Conservation (phyloP, 1,140 invertebrate species). For the Campoletis sonorensis region DNA sequence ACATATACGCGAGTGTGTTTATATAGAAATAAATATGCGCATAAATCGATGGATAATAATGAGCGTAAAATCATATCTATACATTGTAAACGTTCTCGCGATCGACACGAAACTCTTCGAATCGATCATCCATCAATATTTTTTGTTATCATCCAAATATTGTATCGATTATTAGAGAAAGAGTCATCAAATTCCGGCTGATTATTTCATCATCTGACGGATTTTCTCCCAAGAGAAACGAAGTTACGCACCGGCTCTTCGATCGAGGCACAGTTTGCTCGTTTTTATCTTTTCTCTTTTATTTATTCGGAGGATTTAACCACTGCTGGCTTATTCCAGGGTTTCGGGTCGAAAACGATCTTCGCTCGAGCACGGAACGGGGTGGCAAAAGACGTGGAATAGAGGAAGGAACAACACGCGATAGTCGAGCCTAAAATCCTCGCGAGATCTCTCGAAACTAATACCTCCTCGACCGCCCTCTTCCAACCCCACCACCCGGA, state of each 20-base stretch:
- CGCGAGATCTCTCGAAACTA: conserved; percentile 34
- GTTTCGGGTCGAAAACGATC: not conserved
- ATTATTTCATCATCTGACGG: conserved; percentile 30
- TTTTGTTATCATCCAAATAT: conserved; percentile 24
- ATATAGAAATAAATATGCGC: not conserved
- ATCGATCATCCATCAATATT: conserved; percentile 24
- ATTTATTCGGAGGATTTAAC: not conserved
- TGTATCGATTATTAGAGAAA: conserved; percentile 30
- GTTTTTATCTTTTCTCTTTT: not conserved
- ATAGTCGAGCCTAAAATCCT: conserved; percentile 43
- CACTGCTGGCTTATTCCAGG: not conserved
- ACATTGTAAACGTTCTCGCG: not conserved
- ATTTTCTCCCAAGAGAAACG: conserved; percentile 23
- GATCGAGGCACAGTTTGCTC: not conserved
- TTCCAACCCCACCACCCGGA: not conserved
- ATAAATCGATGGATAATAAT: not conserved
- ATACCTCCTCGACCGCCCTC: not conserved
- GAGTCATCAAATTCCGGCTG: conserved; percentile 12
- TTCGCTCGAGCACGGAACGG: not conserved
- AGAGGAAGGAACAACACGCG: conserved; percentile 18
- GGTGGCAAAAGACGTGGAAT: not conserved
- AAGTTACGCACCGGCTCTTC: not conserved
- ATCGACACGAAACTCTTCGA: not conserved
- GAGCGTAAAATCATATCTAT: conserved; percentile 7
- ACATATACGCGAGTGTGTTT: not conserved